Evolutionary conservation across 2,113 vertebrate genomes (phyloP), one percentile per base, ranked within the genome.

Genomic region (Gallinago paraguaiae): DNA sequence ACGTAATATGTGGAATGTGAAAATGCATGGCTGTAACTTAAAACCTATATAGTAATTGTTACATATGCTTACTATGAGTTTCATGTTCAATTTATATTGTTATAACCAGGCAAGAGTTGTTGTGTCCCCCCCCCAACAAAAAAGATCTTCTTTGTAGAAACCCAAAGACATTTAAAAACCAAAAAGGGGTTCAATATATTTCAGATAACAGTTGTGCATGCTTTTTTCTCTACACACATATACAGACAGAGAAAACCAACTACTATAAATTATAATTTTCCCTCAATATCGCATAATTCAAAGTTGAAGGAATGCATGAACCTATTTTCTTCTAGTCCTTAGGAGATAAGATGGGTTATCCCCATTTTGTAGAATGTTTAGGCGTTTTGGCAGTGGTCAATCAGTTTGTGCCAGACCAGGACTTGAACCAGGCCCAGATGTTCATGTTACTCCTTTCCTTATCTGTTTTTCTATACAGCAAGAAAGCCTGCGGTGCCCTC

Each of bases 371-470:
- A 61, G 28, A 90, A 53, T 30, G 45, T 48, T 74, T 75, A 90
- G 94, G 5, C 43, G 64, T 89, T 89, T 96, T 93, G 61, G 31
- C 46, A 81, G 57, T 54, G 56, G 46, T 95, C 74, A 93, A 65
- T 57, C 56, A 94, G 57, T 61, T 86, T 82, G 63, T 70, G 39
- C 19, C 85, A 76, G 30, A 51, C 51, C 64, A 68, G 45, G 46
- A 86, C 68, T 22, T 67, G 85, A 96, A 89, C 74, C 35, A 83
- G 53, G 17, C 46, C 59, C 14, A 77, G 9, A 45, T 80, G 12
- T 72, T 92, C 57, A 46, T 8, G 7, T 80, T 10, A 68, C 28
- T 70, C 64, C 24, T 64, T 74, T 86, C 22, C 50, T 75, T 65
- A 20, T 37, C 33, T 63, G 41, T 82, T 86, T 86, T 39, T 79